Evolutionary conservation across 2,113 vertebrate genomes (phyloP), one percentile per base, ranked within the genome.

Genomic region (Sardina pilchardus): DNA sequence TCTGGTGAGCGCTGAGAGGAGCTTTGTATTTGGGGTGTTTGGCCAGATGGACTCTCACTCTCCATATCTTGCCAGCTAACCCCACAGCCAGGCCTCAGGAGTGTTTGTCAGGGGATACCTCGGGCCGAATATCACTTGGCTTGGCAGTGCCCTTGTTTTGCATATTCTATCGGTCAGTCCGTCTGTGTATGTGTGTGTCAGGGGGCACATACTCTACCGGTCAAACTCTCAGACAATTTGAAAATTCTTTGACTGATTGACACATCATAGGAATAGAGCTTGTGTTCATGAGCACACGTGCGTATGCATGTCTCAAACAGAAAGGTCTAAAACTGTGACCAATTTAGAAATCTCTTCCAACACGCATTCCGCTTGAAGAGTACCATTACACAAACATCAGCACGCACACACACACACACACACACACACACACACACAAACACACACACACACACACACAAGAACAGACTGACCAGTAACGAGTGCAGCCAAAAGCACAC

Each of bases 141-240:
- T 36, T 36, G 30, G 34, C 71, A 78, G 19, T 78, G 71, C 26
- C 30, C 30, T 36, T 12, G 71, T 6, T 17, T 12, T 5, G 30
- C 14, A 78, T 34, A 36, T 78, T 78, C 71, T 36, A 36, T 21
- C 24, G 59, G 59, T 36, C 71, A 78, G 12, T 34, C 34, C 34
- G 8, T 71, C 9, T 36, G 26, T 75, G 30, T 78, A 26, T 71
- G 63, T 71, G 63, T 71, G 63, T 71, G 63, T 71, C 4, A 17
- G 63, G 6, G 10, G 34, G 63, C 30, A 34, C 63, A 78, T 78
- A 36, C 30, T 17, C 26, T 78, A 36, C 71, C 10, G 34, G 71
- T 78, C 71, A 78, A 78, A 36, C 71, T 78, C 34, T 78, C 71
- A 36, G 71, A 36, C 30, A 10, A 78, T 78, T 16, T 78, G 71